Percentiles rank a stretch among this genome's conserved stretches.
Evolutionary conservation across 35 echinoderm and acorn worm species (phyloP).

Genomic region (Apostichopus parvimensis): DNA sequence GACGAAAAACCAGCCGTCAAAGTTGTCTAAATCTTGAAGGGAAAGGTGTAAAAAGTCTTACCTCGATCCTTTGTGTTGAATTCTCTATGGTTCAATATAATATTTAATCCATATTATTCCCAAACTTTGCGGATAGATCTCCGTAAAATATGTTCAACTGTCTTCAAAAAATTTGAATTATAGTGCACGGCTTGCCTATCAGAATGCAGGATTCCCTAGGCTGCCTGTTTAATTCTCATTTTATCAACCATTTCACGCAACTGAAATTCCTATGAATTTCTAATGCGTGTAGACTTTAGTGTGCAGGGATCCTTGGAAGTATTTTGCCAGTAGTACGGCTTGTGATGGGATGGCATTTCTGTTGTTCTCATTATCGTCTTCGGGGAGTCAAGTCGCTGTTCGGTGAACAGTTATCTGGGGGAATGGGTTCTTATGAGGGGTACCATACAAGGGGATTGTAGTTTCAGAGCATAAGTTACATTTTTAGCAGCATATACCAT

Average conservation of each 20-base stretch:
- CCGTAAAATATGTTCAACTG: conserved; percentile 37
- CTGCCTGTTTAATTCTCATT: conserved; percentile 54
- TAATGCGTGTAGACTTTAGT: conserved; percentile 42
- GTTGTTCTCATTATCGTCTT: conserved; percentile 40
- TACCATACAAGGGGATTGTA: conserved; percentile 9
- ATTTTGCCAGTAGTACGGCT: conserved; percentile 32
- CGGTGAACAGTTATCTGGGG: conserved; percentile 10
- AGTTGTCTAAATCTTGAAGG: background rate
- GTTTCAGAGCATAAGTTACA: background rate
- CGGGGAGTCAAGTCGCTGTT: conserved; percentile 3
- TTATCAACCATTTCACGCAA: conserved; percentile 51
- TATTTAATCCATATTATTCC: conserved; percentile 46
- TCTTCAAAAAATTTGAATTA: conserved; percentile 42
- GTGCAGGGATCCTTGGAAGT: conserved; percentile 9
- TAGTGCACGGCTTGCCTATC: conserved; percentile 32
- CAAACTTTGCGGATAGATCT: conserved; percentile 30
- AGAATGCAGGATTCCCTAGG: conserved; percentile 49
- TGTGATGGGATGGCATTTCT: conserved; percentile 16
- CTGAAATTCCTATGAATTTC: conserved; percentile 55
- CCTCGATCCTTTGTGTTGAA: conserved; percentile 23
- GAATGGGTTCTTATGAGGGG: conserved; percentile 31
- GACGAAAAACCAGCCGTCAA: background rate
- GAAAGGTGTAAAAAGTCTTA: conserved; percentile 26
- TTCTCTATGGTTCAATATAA: conserved; percentile 21
- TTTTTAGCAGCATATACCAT: background rate